Percentiles rank a stretch among this genome's conserved stretches.
Evolutionary conservation across 2,113 vertebrate genomes (phyloP).

Genomic region (Myanophis thanlyinensis): DNA sequence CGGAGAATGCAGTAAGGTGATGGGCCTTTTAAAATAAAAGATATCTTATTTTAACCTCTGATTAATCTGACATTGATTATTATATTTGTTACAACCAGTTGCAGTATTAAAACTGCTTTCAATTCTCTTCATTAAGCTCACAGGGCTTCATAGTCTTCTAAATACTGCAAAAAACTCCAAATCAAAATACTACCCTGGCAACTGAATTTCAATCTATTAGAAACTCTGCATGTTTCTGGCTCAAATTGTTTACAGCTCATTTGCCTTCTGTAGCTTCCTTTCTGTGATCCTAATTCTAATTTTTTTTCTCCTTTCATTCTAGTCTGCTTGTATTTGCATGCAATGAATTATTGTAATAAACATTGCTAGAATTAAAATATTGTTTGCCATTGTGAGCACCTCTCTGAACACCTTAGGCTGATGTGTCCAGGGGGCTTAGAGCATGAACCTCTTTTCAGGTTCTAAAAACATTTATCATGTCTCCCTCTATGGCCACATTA

Average conservation of each 20-base stretch:
- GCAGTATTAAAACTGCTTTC: background rate
- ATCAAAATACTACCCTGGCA: background rate
- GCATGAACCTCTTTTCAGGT: background rate
- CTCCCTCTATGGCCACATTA: background rate
- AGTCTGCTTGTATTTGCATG: background rate
- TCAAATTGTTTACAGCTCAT: background rate
- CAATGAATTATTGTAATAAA: background rate
- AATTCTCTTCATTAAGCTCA: background rate
- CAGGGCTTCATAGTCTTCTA: background rate
- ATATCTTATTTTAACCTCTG: background rate
- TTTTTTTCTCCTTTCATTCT: background rate
- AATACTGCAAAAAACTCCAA: background rate
- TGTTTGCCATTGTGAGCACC: background rate
- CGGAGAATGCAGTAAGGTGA: background rate
- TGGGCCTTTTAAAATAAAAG: background rate
- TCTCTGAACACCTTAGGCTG: too few species aligned
- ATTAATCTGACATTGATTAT: background rate
- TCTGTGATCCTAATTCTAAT: background rate
- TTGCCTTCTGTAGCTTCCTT: background rate
- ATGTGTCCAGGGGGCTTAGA: background rate
- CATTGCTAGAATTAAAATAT: background rate
- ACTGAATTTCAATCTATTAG: background rate
- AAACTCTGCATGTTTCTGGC: background rate
- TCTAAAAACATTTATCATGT: background rate
- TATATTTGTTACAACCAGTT: background rate